These are phyloP conservation scores for Pristionchus japonicus DNA, from an alignment of 2,888 invertebrate species.

Conservation along the genomic window DNA sequence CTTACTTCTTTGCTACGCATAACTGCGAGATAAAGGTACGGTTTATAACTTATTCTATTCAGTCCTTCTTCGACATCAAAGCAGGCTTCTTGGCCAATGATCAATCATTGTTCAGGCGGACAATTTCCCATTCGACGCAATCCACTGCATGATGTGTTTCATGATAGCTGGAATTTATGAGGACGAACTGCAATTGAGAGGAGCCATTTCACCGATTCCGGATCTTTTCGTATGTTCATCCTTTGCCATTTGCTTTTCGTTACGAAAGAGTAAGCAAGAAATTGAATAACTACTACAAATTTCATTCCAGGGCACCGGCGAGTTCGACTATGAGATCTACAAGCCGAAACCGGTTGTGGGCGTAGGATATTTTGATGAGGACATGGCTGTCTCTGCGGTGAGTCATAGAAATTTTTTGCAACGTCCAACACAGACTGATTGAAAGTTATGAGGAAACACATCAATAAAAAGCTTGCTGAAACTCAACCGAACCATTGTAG, in stretches of 20 bases:
- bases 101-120: not conserved
- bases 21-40: not conserved
- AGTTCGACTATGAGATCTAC: not conserved
- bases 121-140: not conserved
- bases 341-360: not conserved
- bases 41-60: too few relatives aligned
- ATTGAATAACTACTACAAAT: too few relatives aligned
- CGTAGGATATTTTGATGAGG: not conserved
- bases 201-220: not conserved
- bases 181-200: not conserved
- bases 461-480: not conserved
- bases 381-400: not conserved
- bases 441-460: not conserved
- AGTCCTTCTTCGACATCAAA: too few relatives aligned
- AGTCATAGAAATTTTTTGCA: too few relatives aligned
- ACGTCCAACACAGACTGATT: too few relatives aligned
- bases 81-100: not conserved
- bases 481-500: not conserved
- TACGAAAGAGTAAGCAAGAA: too few relatives aligned
- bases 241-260: too few relatives aligned
- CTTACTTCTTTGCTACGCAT: constrained; percentile 11
- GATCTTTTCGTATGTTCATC: not conserved
- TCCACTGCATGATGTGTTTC: constrained; percentile 26
- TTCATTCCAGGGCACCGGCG: constrained; percentile 11
- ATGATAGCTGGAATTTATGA: not conserved